Evolutionary conservation across 2,888 invertebrate genomes (phyloP), one percentile per base, ranked within the genome.

Genomic region (Eurytoma californica): DNA sequence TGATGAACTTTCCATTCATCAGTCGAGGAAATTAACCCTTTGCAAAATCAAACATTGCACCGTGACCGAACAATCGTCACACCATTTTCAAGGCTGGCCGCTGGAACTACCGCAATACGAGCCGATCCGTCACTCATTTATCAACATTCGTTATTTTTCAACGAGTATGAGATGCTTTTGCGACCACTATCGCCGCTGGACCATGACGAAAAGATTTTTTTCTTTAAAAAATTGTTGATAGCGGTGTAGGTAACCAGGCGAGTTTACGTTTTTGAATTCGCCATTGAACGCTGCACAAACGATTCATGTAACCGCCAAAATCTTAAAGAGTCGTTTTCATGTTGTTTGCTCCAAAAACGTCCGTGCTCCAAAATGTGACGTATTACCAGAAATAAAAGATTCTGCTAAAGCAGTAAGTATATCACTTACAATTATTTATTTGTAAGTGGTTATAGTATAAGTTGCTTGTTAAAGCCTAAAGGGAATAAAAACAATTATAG

Each of bases 241-340:
- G 13, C 4, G 30, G 18, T n/a, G 58, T 30, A 57, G 57, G 30
- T 20, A 55, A 39, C 39, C 3, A 69, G 24, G 18, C 16, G 30
- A 58, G 66, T 72, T 77, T 77, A 75, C 61, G 30, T 74, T 81
- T 81, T 81, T 24, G 28, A 81, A 81, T 76, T 79, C 79, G 69
- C 81, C 78, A 73, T 81, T 69, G 14, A 70, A 68, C 72, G 16
- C 53, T 13, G 73, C 3, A 20, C 1, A 1, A 57, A 55, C n/a
- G 28, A 60, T 72, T 63, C 9, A 72, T 14, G 30, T 79, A 81
- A 81, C 81, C 81, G 81, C 81, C 81, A 81, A 81, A 81, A 81
- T 70, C 18, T 16, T 66, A 20, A 77, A 51, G 66, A 1, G 14
- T 12, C 3, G 57, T 81, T 77, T 55, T 55, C 76, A 81, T 65